Evolutionary conservation across 2,797 vertebrate genomes (phyloP).

Genomic region (Mionectes olivaceus): DNA sequence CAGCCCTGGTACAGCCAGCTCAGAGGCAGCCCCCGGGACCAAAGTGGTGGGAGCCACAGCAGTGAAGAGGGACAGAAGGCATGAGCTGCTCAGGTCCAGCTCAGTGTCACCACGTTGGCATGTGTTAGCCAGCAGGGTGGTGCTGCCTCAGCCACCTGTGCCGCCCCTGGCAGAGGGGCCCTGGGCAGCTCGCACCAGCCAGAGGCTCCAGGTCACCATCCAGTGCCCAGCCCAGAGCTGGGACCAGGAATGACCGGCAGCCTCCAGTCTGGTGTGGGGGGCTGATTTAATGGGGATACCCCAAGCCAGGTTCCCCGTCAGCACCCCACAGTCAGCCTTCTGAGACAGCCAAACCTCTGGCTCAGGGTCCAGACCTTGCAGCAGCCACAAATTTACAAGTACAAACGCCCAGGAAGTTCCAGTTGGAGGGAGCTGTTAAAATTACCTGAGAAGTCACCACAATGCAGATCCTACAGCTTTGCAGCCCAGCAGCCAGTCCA

Average conservation of each 20-base stretch:
- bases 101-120: accelerated
- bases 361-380: background rate
- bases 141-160: background rate
- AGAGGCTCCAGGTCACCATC: accelerated
- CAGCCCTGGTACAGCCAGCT: background rate
- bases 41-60: background rate
- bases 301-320: background rate
- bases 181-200: accelerated
- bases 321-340: background rate
- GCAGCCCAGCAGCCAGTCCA: background rate
- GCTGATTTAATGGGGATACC: background rate
- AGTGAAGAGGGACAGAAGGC: background rate
- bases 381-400: background rate
- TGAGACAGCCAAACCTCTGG: background rate
- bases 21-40: background rate
- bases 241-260: background rate
- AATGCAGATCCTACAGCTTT: background rate
- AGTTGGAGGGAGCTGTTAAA: background rate
- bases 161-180: background rate
- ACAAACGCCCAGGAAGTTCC: background rate
- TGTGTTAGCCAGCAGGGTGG: background rate
- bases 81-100: background rate
- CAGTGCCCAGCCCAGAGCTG: background rate
- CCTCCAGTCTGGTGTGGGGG: background rate
- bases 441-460: accelerated